Evolutionary conservation across 2,888 invertebrate genomes (phyloP).

Genomic region (Linyphia triangularis): DNA sequence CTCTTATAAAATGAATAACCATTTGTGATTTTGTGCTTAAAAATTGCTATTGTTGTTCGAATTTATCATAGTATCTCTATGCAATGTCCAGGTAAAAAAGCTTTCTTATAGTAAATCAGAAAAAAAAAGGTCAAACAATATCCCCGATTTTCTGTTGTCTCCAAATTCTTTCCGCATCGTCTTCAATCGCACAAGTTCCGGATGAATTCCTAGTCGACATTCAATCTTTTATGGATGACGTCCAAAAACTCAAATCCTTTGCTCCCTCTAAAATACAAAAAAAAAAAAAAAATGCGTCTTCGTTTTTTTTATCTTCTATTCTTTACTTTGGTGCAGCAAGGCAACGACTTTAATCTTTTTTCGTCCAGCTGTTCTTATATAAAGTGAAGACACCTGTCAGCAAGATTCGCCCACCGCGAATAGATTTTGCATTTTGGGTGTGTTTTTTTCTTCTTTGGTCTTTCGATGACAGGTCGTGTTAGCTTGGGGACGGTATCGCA

Average conservation of each 20-base stretch:
- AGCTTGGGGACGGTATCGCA: too few species aligned
- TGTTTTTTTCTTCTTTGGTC: too few species aligned
- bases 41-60: too few species aligned
- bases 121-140: background rate
- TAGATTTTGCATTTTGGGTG: background rate
- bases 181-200: background rate
- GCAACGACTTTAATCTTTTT: background rate
- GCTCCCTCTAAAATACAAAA: background rate
- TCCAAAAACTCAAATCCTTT: background rate
- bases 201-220: background rate
- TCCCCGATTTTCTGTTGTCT: background rate
- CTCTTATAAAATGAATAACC: too few species aligned
- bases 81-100: background rate
- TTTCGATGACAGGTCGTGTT: too few species aligned
- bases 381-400: background rate
- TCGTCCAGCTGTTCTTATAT: background rate
- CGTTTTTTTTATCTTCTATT: background rate
- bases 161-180: background rate
- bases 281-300: background rate
- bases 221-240: conserved; percentile 4
- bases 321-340: too few species aligned
- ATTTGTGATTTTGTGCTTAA: too few species aligned
- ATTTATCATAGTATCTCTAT: too few species aligned
- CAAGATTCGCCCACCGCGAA: background rate
- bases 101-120: background rate